Evolutionary conservation across 2,113 vertebrate species (phyloP).

Genomic region (Pterocles gutturalis): DNA sequence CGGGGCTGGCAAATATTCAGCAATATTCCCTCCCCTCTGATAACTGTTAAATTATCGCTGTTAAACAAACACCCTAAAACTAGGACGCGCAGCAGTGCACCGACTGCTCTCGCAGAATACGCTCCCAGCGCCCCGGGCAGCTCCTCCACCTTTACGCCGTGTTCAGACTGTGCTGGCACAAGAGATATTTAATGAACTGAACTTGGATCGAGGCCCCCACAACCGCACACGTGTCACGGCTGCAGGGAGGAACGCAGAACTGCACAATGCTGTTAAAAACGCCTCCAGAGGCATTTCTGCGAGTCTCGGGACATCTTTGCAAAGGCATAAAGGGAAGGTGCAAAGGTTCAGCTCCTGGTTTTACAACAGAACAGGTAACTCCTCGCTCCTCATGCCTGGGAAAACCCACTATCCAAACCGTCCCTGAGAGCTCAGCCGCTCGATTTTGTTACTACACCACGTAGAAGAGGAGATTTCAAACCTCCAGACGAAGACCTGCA

Average conservation of each 20-base stretch:
- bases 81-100: background rate
- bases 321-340: background rate
- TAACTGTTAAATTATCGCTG: background rate
- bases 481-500: background rate
- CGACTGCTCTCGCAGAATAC: background rate
- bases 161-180: background rate
- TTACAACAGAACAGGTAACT: background rate
- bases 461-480: background rate
- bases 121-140: background rate
- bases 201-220: background rate
- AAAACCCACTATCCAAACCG: background rate
- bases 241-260: background rate
- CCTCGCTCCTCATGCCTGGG: background rate
- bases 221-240: background rate
- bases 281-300: background rate
- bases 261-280: background rate
- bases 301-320: background rate
- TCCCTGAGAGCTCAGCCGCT: rapidly evolving
- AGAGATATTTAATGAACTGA: background rate
- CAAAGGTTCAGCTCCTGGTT: background rate
- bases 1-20: background rate
- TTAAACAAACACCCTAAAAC: background rate
- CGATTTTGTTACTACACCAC: background rate
- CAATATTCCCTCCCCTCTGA: background rate
- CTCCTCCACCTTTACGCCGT: background rate